Conservation (phyloP, 2,888 invertebrate species). For the Congeria kusceri region DNA sequence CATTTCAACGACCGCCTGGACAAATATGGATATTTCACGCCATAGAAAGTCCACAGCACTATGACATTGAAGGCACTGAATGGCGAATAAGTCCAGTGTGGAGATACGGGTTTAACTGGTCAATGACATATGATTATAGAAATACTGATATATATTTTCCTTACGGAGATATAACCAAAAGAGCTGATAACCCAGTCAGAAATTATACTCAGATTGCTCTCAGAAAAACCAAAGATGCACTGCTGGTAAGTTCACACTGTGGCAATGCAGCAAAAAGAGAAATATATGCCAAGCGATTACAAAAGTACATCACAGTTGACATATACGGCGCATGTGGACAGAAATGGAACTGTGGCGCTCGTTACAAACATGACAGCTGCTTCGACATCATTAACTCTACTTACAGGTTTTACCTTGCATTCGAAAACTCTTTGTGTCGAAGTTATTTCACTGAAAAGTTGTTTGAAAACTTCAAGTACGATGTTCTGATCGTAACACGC, state of each 20-base stretch:
- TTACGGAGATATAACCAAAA: conserved; percentile 31
- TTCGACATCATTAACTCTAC: conserved; percentile 40
- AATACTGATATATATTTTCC: no score
- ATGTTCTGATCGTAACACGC: conserved; percentile 26
- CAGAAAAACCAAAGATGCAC: conserved; percentile 28
- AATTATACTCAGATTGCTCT: conserved; percentile 18
- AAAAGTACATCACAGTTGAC: conserved; percentile 43
- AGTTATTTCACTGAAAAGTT: conserved; percentile 34
- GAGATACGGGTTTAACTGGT: conserved; percentile 54
- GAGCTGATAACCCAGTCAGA: neutral
- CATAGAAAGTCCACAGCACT: conserved; percentile 38
- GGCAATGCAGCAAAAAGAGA: conserved; percentile 31
- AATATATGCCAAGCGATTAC: conserved; percentile 31
- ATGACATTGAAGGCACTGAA: conserved; percentile 16
- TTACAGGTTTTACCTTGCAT: conserved; percentile 54
- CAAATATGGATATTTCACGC: conserved; percentile 61
- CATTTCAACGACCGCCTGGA: conserved; percentile 33
- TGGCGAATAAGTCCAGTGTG: conserved; percentile 25
- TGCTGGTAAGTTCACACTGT: conserved; percentile 35
- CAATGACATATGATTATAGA: conserved; percentile 60
- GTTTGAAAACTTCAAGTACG: conserved; percentile 38
- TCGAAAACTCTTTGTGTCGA: conserved; percentile 36
- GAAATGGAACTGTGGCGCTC: neutral
- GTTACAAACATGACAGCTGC: conserved; percentile 39
- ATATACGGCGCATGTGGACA: conserved; percentile 45